A percentile compares a stretch with the other conserved stretches of the same genome.
Conservation (phyloP, 2,888 invertebrate species). For the Alloscopus bannaensis region DNA sequence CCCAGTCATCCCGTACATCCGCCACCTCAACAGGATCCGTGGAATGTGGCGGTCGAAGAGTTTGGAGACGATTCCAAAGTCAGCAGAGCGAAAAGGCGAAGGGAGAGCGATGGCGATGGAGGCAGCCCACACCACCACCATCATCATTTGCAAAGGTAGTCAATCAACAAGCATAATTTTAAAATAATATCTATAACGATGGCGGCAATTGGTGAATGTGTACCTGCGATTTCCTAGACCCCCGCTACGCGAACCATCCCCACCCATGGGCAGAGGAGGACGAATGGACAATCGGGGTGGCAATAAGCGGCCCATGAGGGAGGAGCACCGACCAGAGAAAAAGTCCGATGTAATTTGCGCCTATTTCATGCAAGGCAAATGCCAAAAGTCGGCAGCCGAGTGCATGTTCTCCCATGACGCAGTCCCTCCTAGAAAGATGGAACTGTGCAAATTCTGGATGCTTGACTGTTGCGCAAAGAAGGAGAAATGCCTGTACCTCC, state of each 20-base stretch:
- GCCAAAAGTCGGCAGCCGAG: slow-evolving; percentile 86
- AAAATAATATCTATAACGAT: too few relatives aligned
- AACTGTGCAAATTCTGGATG: slow-evolving; percentile 96
- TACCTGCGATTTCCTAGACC: neutral
- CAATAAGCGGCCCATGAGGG: slow-evolving; percentile 30
- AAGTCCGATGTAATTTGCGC: slow-evolving; percentile 84
- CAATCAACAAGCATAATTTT: too few relatives aligned
- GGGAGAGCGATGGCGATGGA: slow-evolving; percentile 39
- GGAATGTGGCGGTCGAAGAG: slow-evolving; percentile 50
- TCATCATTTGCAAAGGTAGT: slow-evolving; percentile 38
- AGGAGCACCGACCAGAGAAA: slow-evolving; percentile 48
- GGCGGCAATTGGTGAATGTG: too few relatives aligned
- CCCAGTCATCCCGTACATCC: too few relatives aligned
- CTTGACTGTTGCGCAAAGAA: slow-evolving; percentile 97
- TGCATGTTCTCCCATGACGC: slow-evolving; percentile 92
- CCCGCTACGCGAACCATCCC: slow-evolving; percentile 39
- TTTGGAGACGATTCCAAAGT: slow-evolving; percentile 52
- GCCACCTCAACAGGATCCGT: slow-evolving; percentile 38
- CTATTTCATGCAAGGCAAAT: slow-evolving; percentile 92
- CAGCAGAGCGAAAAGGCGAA: slow-evolving; percentile 49
- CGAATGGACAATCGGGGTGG: slow-evolving; percentile 19
- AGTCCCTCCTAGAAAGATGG: slow-evolving; percentile 89
- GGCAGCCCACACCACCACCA: slow-evolving; percentile 36
- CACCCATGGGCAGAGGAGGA: slow-evolving; percentile 30
- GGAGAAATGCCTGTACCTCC: slow-evolving; percentile 97